Base-by-base conservation (phyloP, 30 jellyfish, hydroid and myxozoan species). In the Hydractinia echinata region DNA sequence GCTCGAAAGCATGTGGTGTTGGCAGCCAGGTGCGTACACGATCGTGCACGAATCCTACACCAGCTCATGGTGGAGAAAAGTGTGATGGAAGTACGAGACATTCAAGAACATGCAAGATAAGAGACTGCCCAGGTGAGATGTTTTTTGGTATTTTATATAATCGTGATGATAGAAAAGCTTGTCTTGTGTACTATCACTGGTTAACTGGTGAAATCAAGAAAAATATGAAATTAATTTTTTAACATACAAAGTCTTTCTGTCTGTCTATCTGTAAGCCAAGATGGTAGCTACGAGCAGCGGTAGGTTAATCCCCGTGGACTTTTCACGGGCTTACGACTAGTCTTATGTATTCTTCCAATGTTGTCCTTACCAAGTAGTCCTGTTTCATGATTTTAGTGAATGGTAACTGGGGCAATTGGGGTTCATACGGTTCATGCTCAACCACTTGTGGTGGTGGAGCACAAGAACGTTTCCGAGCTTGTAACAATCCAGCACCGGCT, bases 401-500 rank as follows among this genome's bases (percentile, higher is more conserved):
- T 76, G 96, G 96, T 7, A 88, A 85, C 14, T 89, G 85, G 80
- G 89, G 95, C 54, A 74, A 58, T 7, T 89, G 94, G 94, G 58
- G 81, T 20, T 72, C 91, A 30, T 21, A 62, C 14, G 96, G 96
- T 16, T 16, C 79, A 19, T 89, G 96, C 53, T 54, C 85, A 5
- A 80, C 79, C 30, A 18, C 72, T 44, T 89, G 96, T 50, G 96
- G 96, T 71, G 95, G 88, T 18, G 96, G 96, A 18, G 88, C 64
- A 18, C 95, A 85, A 79, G 66, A 61, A 10, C 79, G 74, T 51
- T 44, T 15, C 14, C 83, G 96, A 72, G 51, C 53, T 51, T 89
- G 96, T 54, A 87, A 89, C 86, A 84, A 81, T 30, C 96, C 96
- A 4, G 76, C 53, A 21, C 96, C 96, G n/a, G 84, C 81, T 21